Percentiles rank a stretch among this genome's conserved stretches.
phyloP scores from a whole-genome alignment of 2,888 invertebrate genomes.

The Ditylenchus weischeri region DNA sequence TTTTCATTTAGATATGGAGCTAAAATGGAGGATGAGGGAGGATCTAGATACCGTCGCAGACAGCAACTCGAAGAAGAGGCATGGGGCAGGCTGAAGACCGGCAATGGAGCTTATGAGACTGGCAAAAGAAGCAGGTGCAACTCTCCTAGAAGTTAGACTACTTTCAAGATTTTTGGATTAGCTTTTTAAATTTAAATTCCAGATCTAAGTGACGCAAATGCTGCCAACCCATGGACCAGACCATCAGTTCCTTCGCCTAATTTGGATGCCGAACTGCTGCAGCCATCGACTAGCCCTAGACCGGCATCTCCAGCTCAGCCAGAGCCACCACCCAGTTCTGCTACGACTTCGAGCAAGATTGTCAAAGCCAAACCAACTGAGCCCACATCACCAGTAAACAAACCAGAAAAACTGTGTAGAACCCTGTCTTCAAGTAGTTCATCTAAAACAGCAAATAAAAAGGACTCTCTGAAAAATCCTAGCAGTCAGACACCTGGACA shows the following conservation, averaged over 20 bases:
- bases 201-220: too few species aligned
- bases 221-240: conserved; percentile 30
- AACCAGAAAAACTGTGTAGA: not conserved
- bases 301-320: not conserved
- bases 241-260: conserved; percentile 15
- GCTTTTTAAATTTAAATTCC: too few species aligned
- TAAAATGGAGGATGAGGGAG: conserved; percentile 15
- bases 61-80: conserved; percentile 53
- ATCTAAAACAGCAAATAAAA: not conserved
- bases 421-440: too few species aligned
- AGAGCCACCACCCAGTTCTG: not conserved
- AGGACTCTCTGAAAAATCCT: not conserved
- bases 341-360: not conserved
- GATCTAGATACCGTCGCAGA: conserved; percentile 45
- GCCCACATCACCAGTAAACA: not conserved
- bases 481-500: too few species aligned
- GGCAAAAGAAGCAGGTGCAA: conserved; percentile 31
- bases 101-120: conserved; percentile 10
- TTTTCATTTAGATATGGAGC: not conserved
- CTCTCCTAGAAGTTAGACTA: conserved; percentile 9
- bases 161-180: too few species aligned
- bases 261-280: not conserved
- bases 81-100: conserved; percentile 44
- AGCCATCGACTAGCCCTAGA: not conserved
- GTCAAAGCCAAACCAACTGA: not conserved